These are phyloP conservation scores for Pristionchus entomophagus DNA, from an alignment of 2,888 invertebrate genomes.

Conservation along the genomic window DNA sequence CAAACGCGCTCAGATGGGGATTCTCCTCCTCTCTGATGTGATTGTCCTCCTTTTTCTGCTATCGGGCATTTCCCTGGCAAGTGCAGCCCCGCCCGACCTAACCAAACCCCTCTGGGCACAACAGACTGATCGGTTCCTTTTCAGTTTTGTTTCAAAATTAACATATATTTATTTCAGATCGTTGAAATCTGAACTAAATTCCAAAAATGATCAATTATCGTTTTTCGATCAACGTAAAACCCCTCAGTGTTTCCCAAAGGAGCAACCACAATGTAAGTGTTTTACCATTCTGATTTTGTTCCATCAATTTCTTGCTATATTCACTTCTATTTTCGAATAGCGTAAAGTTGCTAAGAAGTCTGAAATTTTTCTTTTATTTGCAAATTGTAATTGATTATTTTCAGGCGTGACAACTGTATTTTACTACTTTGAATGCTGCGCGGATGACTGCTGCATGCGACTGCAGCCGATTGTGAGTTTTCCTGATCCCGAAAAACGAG, in stretches of 20 bases:
- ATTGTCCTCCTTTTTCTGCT: not conserved
- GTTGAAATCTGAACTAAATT: not conserved
- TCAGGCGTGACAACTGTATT: slow-evolving; percentile 7
- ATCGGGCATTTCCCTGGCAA: not conserved
- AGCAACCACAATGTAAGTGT: not conserved
- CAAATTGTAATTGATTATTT: not conserved
- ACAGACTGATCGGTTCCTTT: not conserved
- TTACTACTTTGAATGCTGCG: slow-evolving; percentile 42
- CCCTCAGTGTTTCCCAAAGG: not conserved
- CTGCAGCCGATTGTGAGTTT: slow-evolving; percentile 34
- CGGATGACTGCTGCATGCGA: slow-evolving; percentile 30
- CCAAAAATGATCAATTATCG: not conserved
- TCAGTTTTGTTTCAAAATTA: not conserved
- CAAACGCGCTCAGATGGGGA: not conserved
- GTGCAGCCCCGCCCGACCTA: not conserved
- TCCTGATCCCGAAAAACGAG: too few species aligned
- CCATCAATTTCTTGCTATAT: not conserved
- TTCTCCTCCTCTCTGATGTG: not conserved
- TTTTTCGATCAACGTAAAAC: not conserved
- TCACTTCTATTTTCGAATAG: not conserved
- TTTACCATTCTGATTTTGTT: not conserved
- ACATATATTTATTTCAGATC: not conserved
- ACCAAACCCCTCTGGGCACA: not conserved
- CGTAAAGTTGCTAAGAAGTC: too few species aligned
- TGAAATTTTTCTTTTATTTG: not conserved